A percentile compares a stretch with the other conserved stretches of the same genome.
Conservation (phyloP, 2,888 invertebrate species). For the Magallana nippona region DNA sequence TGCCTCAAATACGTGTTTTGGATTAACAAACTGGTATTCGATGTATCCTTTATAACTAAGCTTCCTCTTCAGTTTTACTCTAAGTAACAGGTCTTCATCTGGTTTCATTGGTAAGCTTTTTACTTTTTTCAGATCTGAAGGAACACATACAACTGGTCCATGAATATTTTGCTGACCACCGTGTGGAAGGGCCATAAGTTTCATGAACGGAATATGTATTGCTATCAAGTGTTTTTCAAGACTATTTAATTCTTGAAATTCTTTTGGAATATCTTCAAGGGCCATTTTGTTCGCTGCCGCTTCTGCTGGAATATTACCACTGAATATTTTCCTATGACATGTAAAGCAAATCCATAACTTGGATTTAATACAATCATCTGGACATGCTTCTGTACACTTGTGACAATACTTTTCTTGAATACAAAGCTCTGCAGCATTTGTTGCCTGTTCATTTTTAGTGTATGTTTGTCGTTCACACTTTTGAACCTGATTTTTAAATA, state of each 20-base stretch:
- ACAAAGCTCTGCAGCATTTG: too few relatives aligned
- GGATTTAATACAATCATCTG: background rate
- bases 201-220: constrained; percentile 57
- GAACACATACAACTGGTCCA: constrained; percentile 60
- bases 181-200: constrained; percentile 53
- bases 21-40: constrained; percentile 37
- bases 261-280: constrained; percentile 42
- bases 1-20: constrained; percentile 3
- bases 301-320: constrained; percentile 41
- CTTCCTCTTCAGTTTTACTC: constrained; percentile 54
- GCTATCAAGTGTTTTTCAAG: constrained; percentile 57
- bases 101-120: constrained; percentile 48
- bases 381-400: too few relatives aligned
- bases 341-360: constrained; percentile 42
- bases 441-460: too few relatives aligned
- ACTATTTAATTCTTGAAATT: constrained; percentile 48
- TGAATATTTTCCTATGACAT: constrained; percentile 45
- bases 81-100: constrained; percentile 43
- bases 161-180: constrained; percentile 54
- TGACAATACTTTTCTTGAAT: too few relatives aligned
- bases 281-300: background rate
- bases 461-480: too few relatives aligned
- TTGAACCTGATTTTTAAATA: constrained; percentile 4
- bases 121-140: constrained; percentile 49
- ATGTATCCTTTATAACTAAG: constrained; percentile 32